Percentiles rank a stretch among this genome's conserved stretches.
These are phyloP conservation scores for Dicyrtoma fusca DNA, from an alignment of 2,888 invertebrate genomes.

Conservation along the genomic window DNA sequence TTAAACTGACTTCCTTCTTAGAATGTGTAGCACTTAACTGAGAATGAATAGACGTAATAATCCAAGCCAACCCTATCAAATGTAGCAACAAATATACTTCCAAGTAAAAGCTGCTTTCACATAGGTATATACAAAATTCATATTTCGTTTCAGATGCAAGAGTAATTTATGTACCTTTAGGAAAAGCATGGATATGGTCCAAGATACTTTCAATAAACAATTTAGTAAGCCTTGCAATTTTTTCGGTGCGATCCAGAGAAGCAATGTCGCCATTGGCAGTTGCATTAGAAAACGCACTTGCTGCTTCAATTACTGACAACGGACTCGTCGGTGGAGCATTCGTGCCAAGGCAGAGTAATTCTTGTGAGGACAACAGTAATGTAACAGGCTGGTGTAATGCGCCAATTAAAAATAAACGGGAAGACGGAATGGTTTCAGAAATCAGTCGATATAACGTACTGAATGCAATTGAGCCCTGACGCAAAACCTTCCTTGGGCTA, in stretches of 20 bases:
- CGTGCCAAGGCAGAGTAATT: slow-evolving; percentile 49
- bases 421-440: slow-evolving; percentile 85
- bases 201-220: slow-evolving; percentile 80
- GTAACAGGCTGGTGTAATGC: slow-evolving; percentile 90
- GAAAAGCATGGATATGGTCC: slow-evolving; percentile 87
- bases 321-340: slow-evolving; percentile 46
- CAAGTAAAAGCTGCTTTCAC: not conserved
- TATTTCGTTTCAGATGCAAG: not conserved
- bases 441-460: slow-evolving; percentile 83
- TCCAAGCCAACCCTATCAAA: slow-evolving; percentile 53
- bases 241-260: slow-evolving; percentile 52
- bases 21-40: slow-evolving; percentile 47
- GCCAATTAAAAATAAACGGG: slow-evolving; percentile 89
- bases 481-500: slow-evolving; percentile 67
- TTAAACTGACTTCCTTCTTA: slow-evolving; percentile 63
- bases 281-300: slow-evolving; percentile 37
- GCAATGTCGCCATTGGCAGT: slow-evolving; percentile 52
- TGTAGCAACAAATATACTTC: not conserved
- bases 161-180: slow-evolving; percentile 69
- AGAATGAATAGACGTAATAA: slow-evolving; percentile 54
- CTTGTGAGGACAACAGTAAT: slow-evolving; percentile 68
- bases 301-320: slow-evolving; percentile 39
- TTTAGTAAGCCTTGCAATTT: slow-evolving; percentile 73
- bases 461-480: slow-evolving; percentile 84
- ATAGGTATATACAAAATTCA: not conserved